Evolutionary conservation across 2,888 invertebrate species (phyloP), one percentile per base, ranked within the genome.

Genomic region (Epiblema foenella): DNA sequence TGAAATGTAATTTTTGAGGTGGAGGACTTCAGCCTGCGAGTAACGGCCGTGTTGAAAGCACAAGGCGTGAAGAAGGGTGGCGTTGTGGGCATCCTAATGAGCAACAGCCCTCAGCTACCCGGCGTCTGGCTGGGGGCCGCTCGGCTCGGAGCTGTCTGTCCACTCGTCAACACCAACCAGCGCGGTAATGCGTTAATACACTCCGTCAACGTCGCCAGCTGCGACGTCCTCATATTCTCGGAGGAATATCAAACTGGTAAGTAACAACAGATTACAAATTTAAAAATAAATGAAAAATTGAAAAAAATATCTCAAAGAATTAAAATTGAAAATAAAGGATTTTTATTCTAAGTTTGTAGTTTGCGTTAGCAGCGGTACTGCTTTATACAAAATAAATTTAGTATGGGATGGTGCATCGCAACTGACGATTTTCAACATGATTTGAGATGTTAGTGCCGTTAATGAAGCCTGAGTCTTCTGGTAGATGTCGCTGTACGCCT

Each of bases 101-200:
- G 98, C 87, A 99, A 99, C 89, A 95, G 98, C 52, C 97, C 98
- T 0, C 98, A 99, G 86, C 98, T 96, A 87, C 96, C 99, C 0
- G 97, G 96, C 58, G 94, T 96, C 37, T 99, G 99, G 99, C 93
- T 99, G 75, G 99, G 99, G 0, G 94, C 98, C 67, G 96, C 98
- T 2, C 98, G 99, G 87, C 91, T 98, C 2, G 98, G 98, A 0
- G 95, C 97, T 0, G 95, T 98, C 51, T 94, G 97, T 0, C 98
- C 99, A 0, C 94, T 99, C 51, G 98, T 99, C 78, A 99, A 99
- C 87, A 98, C 97, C 63, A 99, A 99, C 89, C 95, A 98, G 78
- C 94, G 97, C 62, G 95, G 97, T 71, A 95, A 95, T 51, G 96
- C 98, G 0, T 93, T 99, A 8, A 88, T 96, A 63, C 99, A 99